Conservation (phyloP, 2,888 invertebrate species). For the Atherix ibis region DNA sequence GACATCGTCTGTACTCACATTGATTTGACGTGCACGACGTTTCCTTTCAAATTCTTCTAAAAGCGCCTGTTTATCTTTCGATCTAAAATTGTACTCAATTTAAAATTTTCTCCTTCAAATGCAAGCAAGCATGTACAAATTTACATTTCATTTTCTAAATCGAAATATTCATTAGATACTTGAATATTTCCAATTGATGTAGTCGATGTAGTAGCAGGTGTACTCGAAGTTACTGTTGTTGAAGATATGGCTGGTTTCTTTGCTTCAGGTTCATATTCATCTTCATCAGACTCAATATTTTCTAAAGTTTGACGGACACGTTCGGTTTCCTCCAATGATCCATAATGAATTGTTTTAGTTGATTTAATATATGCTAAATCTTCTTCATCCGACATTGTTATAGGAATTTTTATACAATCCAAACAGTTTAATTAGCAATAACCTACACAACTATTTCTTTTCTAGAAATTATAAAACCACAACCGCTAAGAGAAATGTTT, state of each 20-base stretch:
- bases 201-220: slow-evolving; percentile 18
- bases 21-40: slow-evolving; percentile 83
- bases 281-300: slow-evolving; percentile 43
- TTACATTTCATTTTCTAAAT: slow-evolving; percentile 28
- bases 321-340: slow-evolving; percentile 76
- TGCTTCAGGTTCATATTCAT: slow-evolving; percentile 39
- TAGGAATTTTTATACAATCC: neutral
- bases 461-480: neutral
- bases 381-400: slow-evolving; percentile 61
- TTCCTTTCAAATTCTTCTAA: slow-evolving; percentile 93
- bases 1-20: slow-evolving; percentile 94
- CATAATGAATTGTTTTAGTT: slow-evolving; percentile 69
- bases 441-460: neutral
- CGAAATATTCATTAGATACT: slow-evolving; percentile 33
- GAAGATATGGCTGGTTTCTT: slow-evolving; percentile 42
- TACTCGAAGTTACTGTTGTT: slow-evolving; percentile 6
- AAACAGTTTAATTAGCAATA: neutral
- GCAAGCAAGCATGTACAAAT: no score
- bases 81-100: slow-evolving; percentile 33
- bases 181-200: slow-evolving; percentile 28
- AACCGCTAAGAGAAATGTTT: neutral
- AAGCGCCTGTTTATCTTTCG: slow-evolving; percentile 76
- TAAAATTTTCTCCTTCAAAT: no score
- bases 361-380: slow-evolving; percentile 59
- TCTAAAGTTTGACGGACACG: slow-evolving; percentile 47